Percentiles rank a stretch among this genome's conserved stretches.
phyloP scores from a whole-genome alignment of 2,888 invertebrate genomes.

The Germaria angustata region DNA sequence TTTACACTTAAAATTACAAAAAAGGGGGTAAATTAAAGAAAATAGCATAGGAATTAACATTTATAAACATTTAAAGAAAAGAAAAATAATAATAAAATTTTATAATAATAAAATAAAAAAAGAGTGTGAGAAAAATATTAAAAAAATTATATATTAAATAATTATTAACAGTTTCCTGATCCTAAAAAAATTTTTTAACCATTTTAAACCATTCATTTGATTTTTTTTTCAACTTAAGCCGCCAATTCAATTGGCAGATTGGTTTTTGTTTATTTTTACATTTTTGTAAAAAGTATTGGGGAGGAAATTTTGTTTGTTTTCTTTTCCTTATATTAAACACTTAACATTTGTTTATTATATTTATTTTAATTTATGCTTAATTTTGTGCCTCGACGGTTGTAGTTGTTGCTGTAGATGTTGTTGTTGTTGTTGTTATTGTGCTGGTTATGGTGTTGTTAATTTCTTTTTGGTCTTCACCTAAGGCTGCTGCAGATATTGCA shows the following conservation, averaged over 20 bases:
- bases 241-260: slow-evolving; percentile 58
- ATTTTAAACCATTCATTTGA: slow-evolving; percentile 22
- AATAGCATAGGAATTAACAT: slow-evolving; percentile 3
- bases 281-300: slow-evolving; percentile 45
- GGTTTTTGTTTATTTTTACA: slow-evolving; percentile 2
- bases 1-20: slow-evolving; percentile 52
- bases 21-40: not conserved
- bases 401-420: slow-evolving; percentile 51
- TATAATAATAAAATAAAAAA: not conserved
- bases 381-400: slow-evolving; percentile 64
- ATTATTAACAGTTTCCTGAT: slow-evolving; percentile 58
- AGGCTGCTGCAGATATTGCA: slow-evolving; percentile 49
- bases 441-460: slow-evolving; percentile 12
- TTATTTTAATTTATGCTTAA: slow-evolving; percentile 43
- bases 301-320: slow-evolving; percentile 10
- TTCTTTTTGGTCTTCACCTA: slow-evolving; percentile 61
- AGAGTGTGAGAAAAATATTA: not conserved
- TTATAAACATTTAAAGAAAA: slow-evolving; percentile 46
- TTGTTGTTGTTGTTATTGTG: not conserved
- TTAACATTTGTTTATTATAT: slow-evolving; percentile 17
- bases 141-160: slow-evolving; percentile 48
- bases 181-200: slow-evolving; percentile 35
- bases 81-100: not conserved
- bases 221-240: not conserved
- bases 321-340: slow-evolving; percentile 51